Evolutionary conservation across 1,140 invertebrate species (phyloP), one percentile per base, ranked within the genome.

Genomic region (Orussus abietinus): DNA sequence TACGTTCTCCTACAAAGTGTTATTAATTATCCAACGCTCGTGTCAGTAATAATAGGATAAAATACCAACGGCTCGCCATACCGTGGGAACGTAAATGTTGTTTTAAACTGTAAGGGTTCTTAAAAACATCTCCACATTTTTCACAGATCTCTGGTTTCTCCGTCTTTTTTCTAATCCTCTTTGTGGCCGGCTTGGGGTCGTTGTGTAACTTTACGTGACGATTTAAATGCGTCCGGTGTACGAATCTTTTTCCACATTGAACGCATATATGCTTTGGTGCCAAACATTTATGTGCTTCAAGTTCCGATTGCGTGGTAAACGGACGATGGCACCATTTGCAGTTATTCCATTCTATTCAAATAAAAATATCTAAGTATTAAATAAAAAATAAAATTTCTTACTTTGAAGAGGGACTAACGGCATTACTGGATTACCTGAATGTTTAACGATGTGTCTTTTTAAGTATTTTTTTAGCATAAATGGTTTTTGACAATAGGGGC

Each of bases 1-100:
- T 61, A 43, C 72, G 72, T 31, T 75, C 75, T 3, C 72, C 74
- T 51, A 69, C 62, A 11, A 25, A 7, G n/a, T 25, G 22, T 7
- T 25, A 25, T 25, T 12, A 1, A 1, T n/a, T 1, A 9, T 32
- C 31, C 14, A 14, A 32, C 1, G 14, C 3, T 18, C 21, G 10
- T 19, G 10, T 4, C 18, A 47, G 20, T 5, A 10, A 12, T 19
- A 3, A 19, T 37, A n/a, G n/a, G n/a, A n/a, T n/a, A n/a, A n/a
- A n/a, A n/a, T n/a, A n/a, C n/a, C n/a, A n/a, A n/a, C n/a, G n/a
- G n/a, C n/a, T n/a, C n/a, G n/a, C n/a, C 33, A 26, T 43, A 47
- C 49, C 49, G 43, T 64, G 58, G 2, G 48, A 51, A 40, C 49
- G 38, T 18, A 59, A 44, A 43, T 68, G 65, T 19, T 60, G 56